These are phyloP conservation scores for Diachasma alloeum DNA, from an alignment of 1,140 invertebrate species.

Conservation along the genomic window DNA sequence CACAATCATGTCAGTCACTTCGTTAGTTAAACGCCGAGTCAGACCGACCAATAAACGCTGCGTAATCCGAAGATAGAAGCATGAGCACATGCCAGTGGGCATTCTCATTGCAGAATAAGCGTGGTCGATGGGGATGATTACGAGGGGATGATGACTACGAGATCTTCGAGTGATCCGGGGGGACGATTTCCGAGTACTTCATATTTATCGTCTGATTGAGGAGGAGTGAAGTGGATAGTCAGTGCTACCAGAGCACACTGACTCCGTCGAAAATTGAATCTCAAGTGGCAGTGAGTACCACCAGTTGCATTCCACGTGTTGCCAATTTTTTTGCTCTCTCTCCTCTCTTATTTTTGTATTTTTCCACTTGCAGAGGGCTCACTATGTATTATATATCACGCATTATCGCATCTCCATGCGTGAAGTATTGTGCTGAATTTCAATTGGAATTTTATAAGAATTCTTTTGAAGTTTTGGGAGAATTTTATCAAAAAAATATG, in stretches of 20 bases:
- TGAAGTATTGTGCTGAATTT: too few species aligned
- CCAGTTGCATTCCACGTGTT: conserved; percentile 35
- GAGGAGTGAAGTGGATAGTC: too few species aligned
- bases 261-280: conserved; percentile 34
- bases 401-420: too few species aligned
- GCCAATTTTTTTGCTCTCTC: not conserved
- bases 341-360: not conserved
- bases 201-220: too few species aligned
- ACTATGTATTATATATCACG: too few species aligned
- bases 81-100: conserved; percentile 55
- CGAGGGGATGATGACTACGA: too few species aligned
- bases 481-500: too few species aligned
- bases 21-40: conserved; percentile 46
- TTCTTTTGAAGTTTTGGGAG: too few species aligned
- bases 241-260: conserved; percentile 32
- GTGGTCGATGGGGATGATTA: too few species aligned
- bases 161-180: too few species aligned
- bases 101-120: conserved; percentile 13
- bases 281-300: not conserved
- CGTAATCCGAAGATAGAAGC: conserved; percentile 56
- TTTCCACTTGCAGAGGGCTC: not conserved
- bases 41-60: conserved; percentile 52
- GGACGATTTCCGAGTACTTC: too few species aligned
- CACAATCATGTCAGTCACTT: conserved; percentile 55
- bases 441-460: too few species aligned